These are phyloP conservation scores for Bombus polaris DNA, from an alignment of 1,140 invertebrate genomes.

Conservation along the genomic window DNA sequence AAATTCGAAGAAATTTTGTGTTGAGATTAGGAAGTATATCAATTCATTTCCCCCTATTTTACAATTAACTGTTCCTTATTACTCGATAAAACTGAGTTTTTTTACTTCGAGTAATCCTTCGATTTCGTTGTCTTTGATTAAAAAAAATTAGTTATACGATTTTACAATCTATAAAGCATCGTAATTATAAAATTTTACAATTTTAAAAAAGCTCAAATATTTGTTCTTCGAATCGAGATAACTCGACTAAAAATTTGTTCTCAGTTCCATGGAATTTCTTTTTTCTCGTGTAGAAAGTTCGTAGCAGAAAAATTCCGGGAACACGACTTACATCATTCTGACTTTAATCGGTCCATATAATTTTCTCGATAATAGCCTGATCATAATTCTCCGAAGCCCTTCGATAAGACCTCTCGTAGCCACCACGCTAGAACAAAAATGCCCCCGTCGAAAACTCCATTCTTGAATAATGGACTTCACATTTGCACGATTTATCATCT, in stretches of 20 bases:
- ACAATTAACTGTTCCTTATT: too few species aligned
- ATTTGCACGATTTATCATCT: conserved; percentile 50
- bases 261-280: background rate
- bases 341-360: conserved; percentile 47
- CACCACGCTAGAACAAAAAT: conserved; percentile 43
- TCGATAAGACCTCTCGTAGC: conserved; percentile 42
- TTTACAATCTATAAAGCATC: background rate
- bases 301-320: background rate
- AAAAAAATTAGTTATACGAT: background rate
- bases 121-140: background rate
- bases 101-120: too few species aligned
- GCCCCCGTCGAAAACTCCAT: conserved; percentile 44
- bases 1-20: too few species aligned
- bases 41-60: too few species aligned
- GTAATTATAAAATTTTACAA: too few species aligned
- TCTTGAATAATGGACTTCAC: conserved; percentile 65
- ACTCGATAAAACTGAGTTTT: too few species aligned
- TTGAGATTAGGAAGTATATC: too few species aligned
- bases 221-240: background rate
- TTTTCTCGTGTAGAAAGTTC: background rate
- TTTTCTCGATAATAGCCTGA: conserved; percentile 38
- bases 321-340: conserved; percentile 39
- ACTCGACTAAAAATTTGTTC: background rate
- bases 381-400: conserved; percentile 32
- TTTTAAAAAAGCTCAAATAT: background rate